phyloP scores from a whole-genome alignment of 1,140 invertebrate species.

The Coenobita brevimanus region DNA sequence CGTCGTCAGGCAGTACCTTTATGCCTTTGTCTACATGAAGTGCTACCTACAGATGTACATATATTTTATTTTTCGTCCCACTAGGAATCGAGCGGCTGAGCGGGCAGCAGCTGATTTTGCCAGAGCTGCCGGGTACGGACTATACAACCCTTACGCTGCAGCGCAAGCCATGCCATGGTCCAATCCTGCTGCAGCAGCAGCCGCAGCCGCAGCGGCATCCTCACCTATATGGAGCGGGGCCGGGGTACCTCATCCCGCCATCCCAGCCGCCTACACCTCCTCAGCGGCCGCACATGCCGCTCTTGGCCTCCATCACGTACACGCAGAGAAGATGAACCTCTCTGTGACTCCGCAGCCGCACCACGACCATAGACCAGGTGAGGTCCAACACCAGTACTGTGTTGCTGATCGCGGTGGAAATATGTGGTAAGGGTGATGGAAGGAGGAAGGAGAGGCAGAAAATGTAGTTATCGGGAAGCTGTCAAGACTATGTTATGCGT shows the following conservation, averaged over 20 bases:
- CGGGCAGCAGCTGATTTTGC: conserved; percentile 94
- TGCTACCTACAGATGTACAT: too few species aligned
- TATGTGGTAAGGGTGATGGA: too few species aligned
- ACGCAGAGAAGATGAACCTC: conserved; percentile 49
- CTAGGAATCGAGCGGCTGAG: conserved; percentile 89
- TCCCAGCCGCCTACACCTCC: conserved; percentile 53
- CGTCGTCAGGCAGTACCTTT: too few species aligned
- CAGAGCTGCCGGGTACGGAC: conserved; percentile 89
- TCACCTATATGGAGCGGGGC: conserved; percentile 49
- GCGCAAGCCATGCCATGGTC: conserved; percentile 53
- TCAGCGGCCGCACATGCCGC: conserved; percentile 61
- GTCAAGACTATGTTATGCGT: too few species aligned
- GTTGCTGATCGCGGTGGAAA: not conserved
- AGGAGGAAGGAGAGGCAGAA: too few species aligned
- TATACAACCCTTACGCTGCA: conserved; percentile 77
- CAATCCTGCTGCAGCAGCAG: conserved; percentile 54
- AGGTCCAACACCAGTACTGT: not conserved
- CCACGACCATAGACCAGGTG: conserved; percentile 57
- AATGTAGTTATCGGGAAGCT: too few species aligned
- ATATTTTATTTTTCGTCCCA: not conserved
- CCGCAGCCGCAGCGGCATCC: conserved; percentile 44
- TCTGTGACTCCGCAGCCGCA: conserved; percentile 13
- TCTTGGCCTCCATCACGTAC: conserved; percentile 58
- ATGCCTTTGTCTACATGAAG: too few species aligned
- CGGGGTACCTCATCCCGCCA: conserved; percentile 41